Percentiles rank a stretch among this genome's conserved stretches.
These are phyloP conservation scores for Hippopotamyrus pictus DNA, from an alignment of 2,797 vertebrate species.

Conservation along the genomic window DNA sequence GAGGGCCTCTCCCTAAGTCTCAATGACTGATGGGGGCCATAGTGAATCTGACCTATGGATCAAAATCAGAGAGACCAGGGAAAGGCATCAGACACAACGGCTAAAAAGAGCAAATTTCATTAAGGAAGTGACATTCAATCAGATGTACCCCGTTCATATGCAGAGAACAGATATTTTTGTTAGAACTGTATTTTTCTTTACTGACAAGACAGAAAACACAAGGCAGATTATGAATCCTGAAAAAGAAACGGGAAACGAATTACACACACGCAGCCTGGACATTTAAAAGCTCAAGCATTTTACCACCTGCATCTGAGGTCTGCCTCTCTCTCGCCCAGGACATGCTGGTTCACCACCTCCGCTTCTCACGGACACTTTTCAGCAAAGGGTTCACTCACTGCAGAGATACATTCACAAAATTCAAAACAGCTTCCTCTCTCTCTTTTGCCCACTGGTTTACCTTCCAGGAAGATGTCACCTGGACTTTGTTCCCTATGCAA, in stretches of 20 bases:
- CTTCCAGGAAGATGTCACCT: conserved; percentile 29
- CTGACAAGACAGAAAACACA: neutral
- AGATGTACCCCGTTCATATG: neutral
- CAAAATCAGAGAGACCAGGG: neutral
- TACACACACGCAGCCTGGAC: neutral
- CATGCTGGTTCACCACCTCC: neutral
- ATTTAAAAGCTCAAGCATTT: neutral
- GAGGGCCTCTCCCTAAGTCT: conserved; percentile 39
- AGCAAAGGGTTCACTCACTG: neutral
- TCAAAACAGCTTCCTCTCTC: neutral
- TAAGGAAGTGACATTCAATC: neutral
- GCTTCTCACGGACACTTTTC: neutral
- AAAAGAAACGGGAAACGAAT: neutral
- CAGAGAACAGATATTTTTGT: neutral
- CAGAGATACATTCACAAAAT: neutral
- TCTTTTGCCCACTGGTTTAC: neutral
- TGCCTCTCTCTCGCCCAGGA: conserved; percentile 35
- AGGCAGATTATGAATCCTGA: neutral
- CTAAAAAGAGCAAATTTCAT: neutral
- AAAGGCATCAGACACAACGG: neutral
- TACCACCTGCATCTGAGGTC: conserved; percentile 19
- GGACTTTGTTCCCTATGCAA: conserved; percentile 57
- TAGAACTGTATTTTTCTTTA: neutral
- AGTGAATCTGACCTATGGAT: conserved; percentile 28
- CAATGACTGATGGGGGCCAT: conserved; percentile 39